Base-by-base conservation (phyloP, 2,797 vertebrate species). In the Danio albolineatus region DNA sequence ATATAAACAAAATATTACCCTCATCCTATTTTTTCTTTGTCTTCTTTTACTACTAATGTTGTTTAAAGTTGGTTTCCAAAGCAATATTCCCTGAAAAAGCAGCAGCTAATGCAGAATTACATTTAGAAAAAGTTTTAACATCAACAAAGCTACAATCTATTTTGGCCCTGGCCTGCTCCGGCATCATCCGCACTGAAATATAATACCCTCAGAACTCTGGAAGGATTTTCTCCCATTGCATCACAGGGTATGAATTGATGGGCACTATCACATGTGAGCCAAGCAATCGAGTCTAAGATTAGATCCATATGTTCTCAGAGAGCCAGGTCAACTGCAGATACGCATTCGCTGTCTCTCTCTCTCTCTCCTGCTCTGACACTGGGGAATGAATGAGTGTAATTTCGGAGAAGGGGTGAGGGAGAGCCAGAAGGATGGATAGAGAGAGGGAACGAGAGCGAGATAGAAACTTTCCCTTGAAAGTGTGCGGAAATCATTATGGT, bases 221-320 rank as follows among this genome's bases (percentile, higher is more conserved):
- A 48, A 76, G 60, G 73, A 84, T 76, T 72, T 81, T 82, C 79
- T 82, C 71, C 82, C 57, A 70, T 81, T 83, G 84, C 72, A 60
- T 82, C 75, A 60, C 77, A 72, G 74, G 16, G 76, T 77, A 78
- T 82, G 78, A 82, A 87, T 78, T 85, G 85, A 87, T 85, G 84
- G 80, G 73, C 64, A 81, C 83, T 43, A 86, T 87, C 82, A 84
- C 78, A 85, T 84, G 78, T 84, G 85, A 86, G 83, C 82, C 79
- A 86, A 85, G 81, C 86, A 88, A 88, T 86, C 78, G 73, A 79
- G 81, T 79, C 79, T 66, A 59, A 88, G 86, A 88, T 88, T 84
- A 87, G 73, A 85, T 76, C 76, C 83, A 88, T 88, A 85, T 80
- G 84, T 88, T 82, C 84, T 83, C 73, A 70, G 59, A 74, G 76